Evolutionary conservation across 2,113 vertebrate genomes (phyloP).

Genomic region (Hippocampus guttulatus): DNA sequence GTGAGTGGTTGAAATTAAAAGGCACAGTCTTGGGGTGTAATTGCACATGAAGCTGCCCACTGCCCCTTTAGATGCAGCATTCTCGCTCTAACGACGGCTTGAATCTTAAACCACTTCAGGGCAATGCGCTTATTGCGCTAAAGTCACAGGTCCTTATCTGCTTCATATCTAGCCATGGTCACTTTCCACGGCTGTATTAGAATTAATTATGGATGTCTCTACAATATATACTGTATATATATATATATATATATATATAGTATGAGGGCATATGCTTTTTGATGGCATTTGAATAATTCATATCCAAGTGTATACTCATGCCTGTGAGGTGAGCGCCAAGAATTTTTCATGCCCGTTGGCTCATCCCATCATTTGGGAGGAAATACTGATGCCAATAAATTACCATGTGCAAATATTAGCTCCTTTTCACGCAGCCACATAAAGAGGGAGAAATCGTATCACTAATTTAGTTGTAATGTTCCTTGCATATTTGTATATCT

Average conservation of each 20-base stretch:
- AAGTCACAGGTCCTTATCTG: conserved; percentile 30
- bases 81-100: conserved; percentile 61
- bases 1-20: conserved; percentile 67
- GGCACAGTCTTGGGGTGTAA: conserved; percentile 57
- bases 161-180: conserved; percentile 25
- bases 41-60: conserved; percentile 62
- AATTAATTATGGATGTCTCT: conserved; percentile 49
- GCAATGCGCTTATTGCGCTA: conserved; percentile 32
- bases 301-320: neutral
- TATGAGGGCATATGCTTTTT: neutral
- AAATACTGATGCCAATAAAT: neutral
- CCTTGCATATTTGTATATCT: too few relatives aligned
- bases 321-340: neutral
- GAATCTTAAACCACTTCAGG: conserved; percentile 21
- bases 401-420: neutral
- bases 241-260: neutral
- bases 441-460: neutral
- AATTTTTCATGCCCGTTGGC: neutral
- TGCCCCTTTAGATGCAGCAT: conserved; percentile 52
- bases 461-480: too few relatives aligned
- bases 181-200: conserved; percentile 22
- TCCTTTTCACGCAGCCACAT: neutral
- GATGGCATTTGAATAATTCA: conserved; percentile 3
- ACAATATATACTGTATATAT: conserved; percentile 5
- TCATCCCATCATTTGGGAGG: neutral